Evolutionary conservation across 1,140 invertebrate genomes (phyloP), one percentile per base, ranked within the genome.

Genomic region (Pogonomyrmex californicus): DNA sequence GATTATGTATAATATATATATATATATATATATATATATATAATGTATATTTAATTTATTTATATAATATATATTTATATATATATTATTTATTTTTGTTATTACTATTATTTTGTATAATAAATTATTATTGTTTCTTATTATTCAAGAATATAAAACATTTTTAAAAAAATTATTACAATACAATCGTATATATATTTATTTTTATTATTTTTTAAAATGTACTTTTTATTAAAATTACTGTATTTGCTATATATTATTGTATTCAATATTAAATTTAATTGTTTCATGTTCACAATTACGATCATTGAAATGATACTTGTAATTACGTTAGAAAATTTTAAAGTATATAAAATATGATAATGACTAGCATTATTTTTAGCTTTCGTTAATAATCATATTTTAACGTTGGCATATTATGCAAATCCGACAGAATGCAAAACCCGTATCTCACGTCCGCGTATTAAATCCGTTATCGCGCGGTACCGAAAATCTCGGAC

Each of bases 401-500:
- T 63, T 49, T 63, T 62, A 38, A 76, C 1, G 41, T 36, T 36
- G 4, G 36, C 38, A 47, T 36, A 17, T 77, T 63, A 49, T 77
- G 44, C 30, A 77, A 77, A 78, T 23, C 41, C 30, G 75, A 12
- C 41, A 47, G 30, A 36, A 33, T 36, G 23, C 33, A 30, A 30
- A 17, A 12, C 30, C 33, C 44, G 51, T 68, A 51, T 68, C 60
- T 79, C 33, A 68, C 5, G 54, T 44, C 51, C 17, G 76, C 17
- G 33, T 38, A 38, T 66, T 79, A 65, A 78, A 79, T 66, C 44
- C 44, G 77, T 7, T 79, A 68, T 79, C 62, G 47, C n/a, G 38
- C n/a, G 62, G 30, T 30, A 73, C 38, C n/a, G 41, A 63, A 56
- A 66, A 82, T 23, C 79, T 82, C 65, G 44, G n/a, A 33, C 14